A percentile compares a stretch with the other conserved stretches of the same genome.
Conservation (phyloP, 2,888 invertebrate species). For the Amphiduros pacificus region DNA sequence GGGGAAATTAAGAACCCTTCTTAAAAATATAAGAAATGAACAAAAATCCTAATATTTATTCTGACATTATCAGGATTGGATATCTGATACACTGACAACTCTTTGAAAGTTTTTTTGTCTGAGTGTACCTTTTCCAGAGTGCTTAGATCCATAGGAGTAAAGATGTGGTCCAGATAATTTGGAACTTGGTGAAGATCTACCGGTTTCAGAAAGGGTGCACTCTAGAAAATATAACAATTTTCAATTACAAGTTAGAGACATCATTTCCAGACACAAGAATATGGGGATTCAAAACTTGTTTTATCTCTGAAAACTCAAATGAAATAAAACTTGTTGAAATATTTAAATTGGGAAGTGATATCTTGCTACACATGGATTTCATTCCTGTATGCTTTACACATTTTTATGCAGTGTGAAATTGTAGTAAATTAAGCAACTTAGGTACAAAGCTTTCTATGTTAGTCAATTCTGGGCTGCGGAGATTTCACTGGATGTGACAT, state of each 20-base stretch:
- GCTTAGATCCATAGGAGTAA: constrained; percentile 83
- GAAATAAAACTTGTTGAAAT: not conserved
- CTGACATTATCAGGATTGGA: too few relatives aligned
- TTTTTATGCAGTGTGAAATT: not conserved
- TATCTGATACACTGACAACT: too few relatives aligned
- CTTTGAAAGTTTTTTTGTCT: too few relatives aligned
- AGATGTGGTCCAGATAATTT: constrained; percentile 79
- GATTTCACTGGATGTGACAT: not conserved
- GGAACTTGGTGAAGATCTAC: constrained; percentile 74
- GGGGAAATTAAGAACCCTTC: not conserved
- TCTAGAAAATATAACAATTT: too few relatives aligned
- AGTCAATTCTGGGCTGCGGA: not conserved
- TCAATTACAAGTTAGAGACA: too few relatives aligned
- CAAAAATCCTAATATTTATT: not conserved
- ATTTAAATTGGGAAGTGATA: too few relatives aligned
- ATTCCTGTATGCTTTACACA: too few relatives aligned
- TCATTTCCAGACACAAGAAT: too few relatives aligned
- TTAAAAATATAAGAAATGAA: not conserved
- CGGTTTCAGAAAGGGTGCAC: constrained; percentile 77
- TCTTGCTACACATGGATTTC: too few relatives aligned
- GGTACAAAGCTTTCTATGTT: too few relatives aligned
- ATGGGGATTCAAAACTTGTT: too few relatives aligned
- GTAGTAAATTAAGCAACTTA: not conserved
- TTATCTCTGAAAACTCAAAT: constrained; percentile 59
- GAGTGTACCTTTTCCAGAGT: constrained; percentile 68